phyloP scores from a whole-genome alignment of 2,888 invertebrate genomes.

The Escarpia spicata region DNA sequence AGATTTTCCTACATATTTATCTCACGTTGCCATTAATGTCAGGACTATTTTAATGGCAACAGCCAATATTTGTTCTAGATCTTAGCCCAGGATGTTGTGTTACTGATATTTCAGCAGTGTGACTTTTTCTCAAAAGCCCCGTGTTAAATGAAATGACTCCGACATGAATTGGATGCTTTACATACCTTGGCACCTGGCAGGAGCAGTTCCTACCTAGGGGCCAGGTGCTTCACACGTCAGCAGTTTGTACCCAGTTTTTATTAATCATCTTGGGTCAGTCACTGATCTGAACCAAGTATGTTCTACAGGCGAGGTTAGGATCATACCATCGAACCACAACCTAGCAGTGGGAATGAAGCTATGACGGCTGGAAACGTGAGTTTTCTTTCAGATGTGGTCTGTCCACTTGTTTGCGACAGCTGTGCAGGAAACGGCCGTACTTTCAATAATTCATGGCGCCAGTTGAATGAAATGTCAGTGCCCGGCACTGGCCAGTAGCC shows the following conservation, averaged over 20 bases:
- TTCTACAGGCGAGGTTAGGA: not conserved
- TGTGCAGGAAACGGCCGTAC: not conserved
- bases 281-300: not conserved
- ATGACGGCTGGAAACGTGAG: not conserved
- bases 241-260: not conserved
- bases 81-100: not conserved
- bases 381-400: not conserved
- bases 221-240: not conserved
- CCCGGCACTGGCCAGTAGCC: not conserved
- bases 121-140: not conserved
- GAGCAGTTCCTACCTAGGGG: not conserved
- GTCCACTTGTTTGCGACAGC: not conserved
- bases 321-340: not conserved
- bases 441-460: not conserved
- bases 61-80: not conserved
- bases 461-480: slow-evolving; percentile 1
- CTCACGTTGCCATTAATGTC: not conserved
- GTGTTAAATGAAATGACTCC: not conserved
- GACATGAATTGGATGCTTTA: not conserved
- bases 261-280: not conserved
- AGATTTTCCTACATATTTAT: not conserved
- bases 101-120: not conserved
- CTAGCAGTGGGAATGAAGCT: not conserved
- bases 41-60: not conserved
- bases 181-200: not conserved